Conservation (phyloP, 2,888 invertebrate species). For the Flexamia atlantica region DNA sequence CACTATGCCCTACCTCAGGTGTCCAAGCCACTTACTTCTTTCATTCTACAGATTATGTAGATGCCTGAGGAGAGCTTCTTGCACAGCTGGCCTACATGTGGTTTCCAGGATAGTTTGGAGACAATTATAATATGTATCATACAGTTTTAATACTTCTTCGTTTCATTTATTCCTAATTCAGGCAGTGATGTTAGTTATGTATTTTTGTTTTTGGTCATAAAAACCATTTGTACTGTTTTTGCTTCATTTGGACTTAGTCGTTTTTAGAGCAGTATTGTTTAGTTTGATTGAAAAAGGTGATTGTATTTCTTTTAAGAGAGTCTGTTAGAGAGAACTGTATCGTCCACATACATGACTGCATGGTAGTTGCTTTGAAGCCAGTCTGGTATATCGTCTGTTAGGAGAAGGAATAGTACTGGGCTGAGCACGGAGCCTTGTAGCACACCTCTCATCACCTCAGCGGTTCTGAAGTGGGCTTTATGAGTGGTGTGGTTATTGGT, state of each 20-base stretch:
- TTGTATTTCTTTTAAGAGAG: neutral
- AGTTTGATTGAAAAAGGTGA: neutral
- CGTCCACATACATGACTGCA: neutral
- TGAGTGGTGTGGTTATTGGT: neutral
- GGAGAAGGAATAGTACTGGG: neutral
- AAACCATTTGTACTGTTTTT: no score
- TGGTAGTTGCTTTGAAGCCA: neutral
- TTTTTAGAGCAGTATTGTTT: constrained; percentile 27
- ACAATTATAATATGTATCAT: no score
- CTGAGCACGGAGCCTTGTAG: constrained; percentile 19
- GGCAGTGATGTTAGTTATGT: no score
- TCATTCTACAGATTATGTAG: constrained; percentile 9
- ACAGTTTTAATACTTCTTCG: no score
- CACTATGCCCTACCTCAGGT: no score
- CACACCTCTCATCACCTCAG: neutral
- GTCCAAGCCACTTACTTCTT: no score
- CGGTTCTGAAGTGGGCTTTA: neutral
- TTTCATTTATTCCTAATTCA: no score
- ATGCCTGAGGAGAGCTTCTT: constrained; percentile 8
- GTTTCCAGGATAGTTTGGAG: constrained; percentile 1
- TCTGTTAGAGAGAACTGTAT: neutral
- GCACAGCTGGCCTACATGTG: neutral
- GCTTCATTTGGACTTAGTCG: neutral
- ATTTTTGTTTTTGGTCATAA: no score
- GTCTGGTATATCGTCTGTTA: neutral